Conservation (phyloP, 2,797 vertebrate species). For the Pseudopleuronectes americanus region DNA sequence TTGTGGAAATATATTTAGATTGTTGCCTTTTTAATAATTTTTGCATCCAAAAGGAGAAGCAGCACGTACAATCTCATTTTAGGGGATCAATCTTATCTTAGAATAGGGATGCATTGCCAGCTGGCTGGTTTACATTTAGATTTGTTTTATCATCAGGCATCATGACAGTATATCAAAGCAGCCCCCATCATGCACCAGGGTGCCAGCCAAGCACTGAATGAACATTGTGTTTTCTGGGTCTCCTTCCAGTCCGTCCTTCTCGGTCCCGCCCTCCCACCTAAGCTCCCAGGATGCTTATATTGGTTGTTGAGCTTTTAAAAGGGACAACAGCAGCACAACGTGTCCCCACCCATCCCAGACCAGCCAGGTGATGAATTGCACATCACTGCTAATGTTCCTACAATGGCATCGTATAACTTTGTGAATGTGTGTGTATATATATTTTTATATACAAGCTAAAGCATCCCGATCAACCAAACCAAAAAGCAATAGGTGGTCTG, state of each 20-base stretch:
- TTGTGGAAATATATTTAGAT: neutral
- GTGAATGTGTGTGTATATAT: too few species aligned
- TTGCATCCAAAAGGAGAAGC: constrained; percentile 1
- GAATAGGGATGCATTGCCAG: constrained; percentile 14
- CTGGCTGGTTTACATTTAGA: constrained; percentile 45
- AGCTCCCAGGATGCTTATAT: constrained; percentile 51
- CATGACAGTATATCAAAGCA: constrained; percentile 45
- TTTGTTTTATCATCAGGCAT: constrained; percentile 32
- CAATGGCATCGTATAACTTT: constrained; percentile 8
- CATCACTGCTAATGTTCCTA: constrained; percentile 57
- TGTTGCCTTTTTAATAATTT: constrained; percentile 5
- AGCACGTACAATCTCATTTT: constrained; percentile 12
- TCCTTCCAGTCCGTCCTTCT: constrained; percentile 10
- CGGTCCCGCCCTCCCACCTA: constrained; percentile 17
- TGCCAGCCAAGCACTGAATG: constrained; percentile 37
- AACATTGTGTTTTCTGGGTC: constrained; percentile 57
- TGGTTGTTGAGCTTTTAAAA: constrained; percentile 58
- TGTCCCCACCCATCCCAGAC: constrained; percentile 64
- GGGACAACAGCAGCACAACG: constrained; percentile 60
- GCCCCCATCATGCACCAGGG: constrained; percentile 46
- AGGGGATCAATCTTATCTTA: constrained; percentile 12
- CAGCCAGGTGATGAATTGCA: constrained; percentile 64
- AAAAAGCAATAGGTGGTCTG: constrained; percentile 9
- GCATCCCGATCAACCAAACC: too few species aligned
- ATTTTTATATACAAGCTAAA: too few species aligned